Percentiles rank a stretch among this genome's conserved stretches.
Evolutionary conservation across 2,888 invertebrate species (phyloP).

Genomic region (Carcina quercana): DNA sequence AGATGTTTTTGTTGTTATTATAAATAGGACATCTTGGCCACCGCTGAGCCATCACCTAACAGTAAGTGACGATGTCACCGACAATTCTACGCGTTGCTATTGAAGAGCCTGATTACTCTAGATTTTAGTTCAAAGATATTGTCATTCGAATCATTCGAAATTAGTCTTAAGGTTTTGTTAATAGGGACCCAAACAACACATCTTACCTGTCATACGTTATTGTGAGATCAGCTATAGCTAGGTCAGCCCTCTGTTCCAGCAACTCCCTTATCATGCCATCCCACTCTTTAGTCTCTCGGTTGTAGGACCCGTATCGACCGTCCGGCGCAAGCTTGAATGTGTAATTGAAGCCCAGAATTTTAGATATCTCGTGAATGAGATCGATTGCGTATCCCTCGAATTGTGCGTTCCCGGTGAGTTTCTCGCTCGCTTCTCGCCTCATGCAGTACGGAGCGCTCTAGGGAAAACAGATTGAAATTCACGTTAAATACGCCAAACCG

Average conservation of each 20-base stretch:
- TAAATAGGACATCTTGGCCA: no score
- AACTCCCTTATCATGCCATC: constrained; percentile 93
- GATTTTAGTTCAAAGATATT: no score
- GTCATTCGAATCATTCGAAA: no score
- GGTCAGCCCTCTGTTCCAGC: constrained; percentile 91
- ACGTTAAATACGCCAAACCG: neutral
- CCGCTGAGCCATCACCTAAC: no score
- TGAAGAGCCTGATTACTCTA: no score
- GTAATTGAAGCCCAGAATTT: constrained; percentile 90
- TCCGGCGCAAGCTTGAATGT: constrained; percentile 90
- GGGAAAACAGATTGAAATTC: constrained; percentile 22
- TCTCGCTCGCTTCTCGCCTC: constrained; percentile 90
- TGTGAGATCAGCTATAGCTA: constrained; percentile 97
- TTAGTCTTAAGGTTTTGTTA: no score
- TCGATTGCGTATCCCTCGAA: constrained; percentile 97
- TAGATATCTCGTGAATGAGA: constrained; percentile 93
- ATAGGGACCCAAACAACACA: no score
- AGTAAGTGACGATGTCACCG: no score
- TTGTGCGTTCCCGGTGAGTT: constrained; percentile 90
- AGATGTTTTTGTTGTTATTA: no score
- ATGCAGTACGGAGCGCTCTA: constrained; percentile 98
- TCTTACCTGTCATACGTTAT: constrained; percentile 95
- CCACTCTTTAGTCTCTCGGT: constrained; percentile 90
- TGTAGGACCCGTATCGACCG: constrained; percentile 87
- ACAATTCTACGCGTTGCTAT: no score